These are phyloP conservation scores for Masticophis lateralis DNA, from an alignment of 2,797 vertebrate genomes.

Conservation along the genomic window DNA sequence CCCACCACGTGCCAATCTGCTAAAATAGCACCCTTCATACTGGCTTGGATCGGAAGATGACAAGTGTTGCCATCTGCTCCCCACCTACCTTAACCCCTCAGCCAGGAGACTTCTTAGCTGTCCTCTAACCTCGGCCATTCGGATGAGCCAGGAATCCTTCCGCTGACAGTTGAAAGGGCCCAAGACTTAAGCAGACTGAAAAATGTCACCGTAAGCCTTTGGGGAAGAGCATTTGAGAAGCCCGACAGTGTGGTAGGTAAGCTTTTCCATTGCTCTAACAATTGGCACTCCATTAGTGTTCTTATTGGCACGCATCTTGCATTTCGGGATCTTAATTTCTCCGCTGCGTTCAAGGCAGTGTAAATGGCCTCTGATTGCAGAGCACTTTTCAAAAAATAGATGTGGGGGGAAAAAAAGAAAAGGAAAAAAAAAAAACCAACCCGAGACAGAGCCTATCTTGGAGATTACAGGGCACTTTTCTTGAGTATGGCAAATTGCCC, in stretches of 20 bases:
- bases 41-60: conserved; percentile 10
- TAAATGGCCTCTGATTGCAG: conserved; percentile 70
- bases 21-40: neutral
- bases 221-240: conserved; percentile 18
- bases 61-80: neutral
- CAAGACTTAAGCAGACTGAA: conserved; percentile 41
- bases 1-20: neutral
- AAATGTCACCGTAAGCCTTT: conserved; percentile 52
- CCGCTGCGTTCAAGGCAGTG: conserved; percentile 58
- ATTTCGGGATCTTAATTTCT: conserved; percentile 66
- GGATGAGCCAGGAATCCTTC: conserved; percentile 19
- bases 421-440: conserved; percentile 48
- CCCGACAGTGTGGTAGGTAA: conserved; percentile 56
- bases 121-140: neutral
- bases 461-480: conserved; percentile 69
- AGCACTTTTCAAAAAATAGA: conserved; percentile 69
- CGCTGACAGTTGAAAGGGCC: conserved; percentile 32
- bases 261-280: conserved; percentile 54
- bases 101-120: conserved; percentile 31
- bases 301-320: conserved; percentile 67
- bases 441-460: conserved; percentile 65
- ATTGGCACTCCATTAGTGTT: conserved; percentile 56
- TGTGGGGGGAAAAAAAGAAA: conserved; percentile 52
- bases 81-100: conserved; percentile 5
- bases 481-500: conserved; percentile 69